Base-by-base conservation (phyloP, 1,140 invertebrate genomes). In the Chymomyza costata region DNA sequence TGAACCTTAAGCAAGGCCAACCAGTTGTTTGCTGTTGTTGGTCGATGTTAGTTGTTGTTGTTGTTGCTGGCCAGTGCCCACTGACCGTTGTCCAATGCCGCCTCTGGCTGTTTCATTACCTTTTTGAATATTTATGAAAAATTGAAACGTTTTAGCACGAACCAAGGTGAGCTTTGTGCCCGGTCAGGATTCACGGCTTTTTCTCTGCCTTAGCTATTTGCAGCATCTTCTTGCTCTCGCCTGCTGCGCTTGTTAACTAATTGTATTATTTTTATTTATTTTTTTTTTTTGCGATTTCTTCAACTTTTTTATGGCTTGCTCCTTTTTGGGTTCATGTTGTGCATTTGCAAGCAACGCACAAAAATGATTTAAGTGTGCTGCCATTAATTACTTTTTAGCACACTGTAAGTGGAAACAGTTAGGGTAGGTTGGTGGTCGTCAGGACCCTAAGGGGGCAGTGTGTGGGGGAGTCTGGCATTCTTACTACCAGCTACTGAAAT, bases 91-190 rank as follows among this genome's bases (percentile, higher is more conserved):
- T 28, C 5, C 25, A 28, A 6, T 28, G 5, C 25, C 25, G 5
- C 10, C 25, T 34, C n/a, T 34, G 5, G 7, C 31, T 34, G 32
- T 10, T 34, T 14, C 54, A 59, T 63, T 81, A 80, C 73, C 73
- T 81, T 80, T 80, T 80, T 80, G 73, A 80, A 80, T 80, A 80
- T 80, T 80, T 80, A 80, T 80, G 73, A 80, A 80, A 80, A 80
- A 80, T 73, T 81, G 74, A 80, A 80, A 80, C 73, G 74, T 80
- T 80, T 80, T 81, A 80, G 74, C 68, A 59, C 68, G 37, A 55
- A n/a, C n/a, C n/a, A n/a, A n/a, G n/a, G n/a, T n/a, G n/a, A 52
- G 48, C 65, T 38, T 19, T 50, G n/a, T 46, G 44, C 46, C 47
- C 44, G 10, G 31, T 28, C 57, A n/a, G 46, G 43, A 62, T 58